phyloP scores from a whole-genome alignment of 2,113 vertebrate species.

The Myotis davidii region DNA sequence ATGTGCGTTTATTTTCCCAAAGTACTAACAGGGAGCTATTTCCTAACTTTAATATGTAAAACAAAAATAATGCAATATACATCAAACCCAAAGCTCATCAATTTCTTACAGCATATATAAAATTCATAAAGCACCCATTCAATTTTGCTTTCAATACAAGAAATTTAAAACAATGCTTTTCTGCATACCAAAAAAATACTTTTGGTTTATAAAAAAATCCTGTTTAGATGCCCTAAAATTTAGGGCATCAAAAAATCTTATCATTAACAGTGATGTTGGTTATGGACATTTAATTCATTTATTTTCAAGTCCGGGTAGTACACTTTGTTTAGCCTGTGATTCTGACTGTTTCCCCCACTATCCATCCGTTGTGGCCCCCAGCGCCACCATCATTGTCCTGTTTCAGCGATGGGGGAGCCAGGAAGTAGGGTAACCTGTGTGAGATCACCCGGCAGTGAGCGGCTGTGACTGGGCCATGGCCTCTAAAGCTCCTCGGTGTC shows the following conservation, averaged over 20 bases:
- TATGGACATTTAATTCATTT: background rate
- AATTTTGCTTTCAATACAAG: background rate
- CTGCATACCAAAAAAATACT: background rate
- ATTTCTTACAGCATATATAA: background rate
- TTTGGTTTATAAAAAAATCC: background rate
- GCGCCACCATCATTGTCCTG: rapidly evolving
- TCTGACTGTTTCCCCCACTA: background rate
- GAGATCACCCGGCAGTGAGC: background rate
- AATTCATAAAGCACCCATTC: background rate
- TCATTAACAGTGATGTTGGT: background rate
- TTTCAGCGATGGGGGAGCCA: no score
- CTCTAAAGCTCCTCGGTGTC: background rate
- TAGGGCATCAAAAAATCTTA: background rate
- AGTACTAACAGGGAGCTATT: background rate
- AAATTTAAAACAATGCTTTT: background rate
- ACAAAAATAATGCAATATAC: background rate
- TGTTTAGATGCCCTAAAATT: background rate
- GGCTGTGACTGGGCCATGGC: background rate
- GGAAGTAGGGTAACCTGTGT: background rate
- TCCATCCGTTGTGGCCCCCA: rapidly evolving
- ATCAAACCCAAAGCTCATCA: background rate
- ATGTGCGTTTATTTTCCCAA: background rate
- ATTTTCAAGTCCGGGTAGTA: background rate
- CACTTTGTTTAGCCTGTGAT: background rate
- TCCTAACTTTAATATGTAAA: background rate